These are phyloP conservation scores for Germaria angustata DNA, from an alignment of 2,888 invertebrate species.

Conservation along the genomic window DNA sequence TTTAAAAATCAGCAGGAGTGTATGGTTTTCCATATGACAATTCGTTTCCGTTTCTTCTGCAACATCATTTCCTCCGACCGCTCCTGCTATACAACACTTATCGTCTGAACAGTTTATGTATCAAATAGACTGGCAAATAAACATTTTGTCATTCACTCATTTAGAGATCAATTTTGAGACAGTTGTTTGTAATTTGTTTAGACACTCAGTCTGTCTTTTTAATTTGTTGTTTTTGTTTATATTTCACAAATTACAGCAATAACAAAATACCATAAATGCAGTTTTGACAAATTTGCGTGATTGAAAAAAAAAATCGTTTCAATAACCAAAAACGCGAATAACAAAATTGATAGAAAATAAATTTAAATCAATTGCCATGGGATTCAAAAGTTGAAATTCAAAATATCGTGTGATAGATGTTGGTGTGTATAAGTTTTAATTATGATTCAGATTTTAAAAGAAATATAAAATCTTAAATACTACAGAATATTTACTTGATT, in stretches of 20 bases:
- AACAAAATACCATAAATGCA: not conserved
- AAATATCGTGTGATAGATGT: not conserved
- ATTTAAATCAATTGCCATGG: conserved; percentile 49
- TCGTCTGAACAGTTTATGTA: not conserved
- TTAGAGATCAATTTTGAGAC: conserved; percentile 39
- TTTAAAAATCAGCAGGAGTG: no score
- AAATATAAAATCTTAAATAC: no score
- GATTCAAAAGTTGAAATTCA: conserved; percentile 32
- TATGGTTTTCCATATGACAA: no score
- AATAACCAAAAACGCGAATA: conserved; percentile 1
- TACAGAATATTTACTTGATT: no score
- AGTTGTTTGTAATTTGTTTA: conserved; percentile 50
- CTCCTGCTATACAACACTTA: not conserved
- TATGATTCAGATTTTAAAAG: no score
- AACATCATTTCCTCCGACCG: no score
- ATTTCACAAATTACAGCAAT: not conserved
- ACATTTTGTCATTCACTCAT: not conserved
- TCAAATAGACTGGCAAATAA: conserved; percentile 1
- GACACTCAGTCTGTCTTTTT: conserved; percentile 44
- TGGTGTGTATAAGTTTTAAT: no score
- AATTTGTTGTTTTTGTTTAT: conserved; percentile 18
- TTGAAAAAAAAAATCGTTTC: conserved; percentile 4
- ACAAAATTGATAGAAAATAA: conserved; percentile 39
- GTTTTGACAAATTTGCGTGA: conserved; percentile 50
- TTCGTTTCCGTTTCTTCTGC: no score